Conservation (phyloP, 2,113 vertebrate genomes). For the Clupea harengus region DNA sequence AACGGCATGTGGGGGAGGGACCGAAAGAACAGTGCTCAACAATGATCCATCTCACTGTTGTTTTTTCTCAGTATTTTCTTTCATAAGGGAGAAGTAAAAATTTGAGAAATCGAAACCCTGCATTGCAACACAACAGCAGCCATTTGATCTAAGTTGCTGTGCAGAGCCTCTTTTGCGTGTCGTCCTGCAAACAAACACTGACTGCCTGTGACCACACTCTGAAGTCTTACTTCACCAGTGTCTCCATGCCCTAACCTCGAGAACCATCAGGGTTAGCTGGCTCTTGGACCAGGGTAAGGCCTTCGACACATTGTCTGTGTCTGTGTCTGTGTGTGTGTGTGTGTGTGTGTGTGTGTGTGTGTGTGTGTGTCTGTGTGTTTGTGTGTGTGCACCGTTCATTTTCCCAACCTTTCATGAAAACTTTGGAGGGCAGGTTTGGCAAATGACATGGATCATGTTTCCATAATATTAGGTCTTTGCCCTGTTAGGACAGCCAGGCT, state of each 20-base stretch:
- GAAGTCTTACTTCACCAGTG: not conserved
- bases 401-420: not conserved
- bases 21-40: not conserved
- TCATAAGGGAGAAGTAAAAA: not conserved
- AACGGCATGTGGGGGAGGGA: not conserved
- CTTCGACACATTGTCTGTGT: not conserved
- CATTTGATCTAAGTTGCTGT: not conserved
- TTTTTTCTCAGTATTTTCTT: not conserved
- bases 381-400: too few species aligned
- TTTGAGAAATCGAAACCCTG: not conserved
- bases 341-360: too few species aligned
- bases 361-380: too few species aligned
- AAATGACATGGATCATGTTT: not conserved
- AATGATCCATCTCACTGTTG: not conserved
- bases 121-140: not conserved
- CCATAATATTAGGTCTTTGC: not conserved
- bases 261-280: not conserved
- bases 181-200: not conserved
- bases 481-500: not conserved
- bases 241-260: not conserved
- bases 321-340: too few species aligned
- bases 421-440: not conserved
- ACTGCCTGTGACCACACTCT: not conserved
- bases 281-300: not conserved
- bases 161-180: not conserved